phyloP scores from a whole-genome alignment of 1,140 invertebrate species.

The Bombus haemorrhoidalis region DNA sequence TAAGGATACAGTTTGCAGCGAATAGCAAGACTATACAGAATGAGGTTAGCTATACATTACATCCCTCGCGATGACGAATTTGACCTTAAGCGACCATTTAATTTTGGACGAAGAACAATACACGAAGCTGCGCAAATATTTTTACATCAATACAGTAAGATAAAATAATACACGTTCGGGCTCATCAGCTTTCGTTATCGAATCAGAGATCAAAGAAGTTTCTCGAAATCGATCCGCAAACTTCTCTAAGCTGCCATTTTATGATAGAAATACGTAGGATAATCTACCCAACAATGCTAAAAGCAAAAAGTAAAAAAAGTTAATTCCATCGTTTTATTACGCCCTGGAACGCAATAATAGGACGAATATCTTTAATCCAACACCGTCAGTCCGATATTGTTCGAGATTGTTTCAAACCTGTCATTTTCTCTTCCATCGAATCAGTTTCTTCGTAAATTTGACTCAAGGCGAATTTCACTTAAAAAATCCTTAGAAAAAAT shows the following conservation, averaged over 20 bases:
- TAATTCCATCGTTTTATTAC: too few species aligned
- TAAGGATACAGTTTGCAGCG: neutral
- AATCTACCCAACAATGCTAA: too few species aligned
- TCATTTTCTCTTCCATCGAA: too few species aligned
- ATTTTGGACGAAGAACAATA: slow-evolving; percentile 3
- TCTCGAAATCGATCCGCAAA: too few species aligned
- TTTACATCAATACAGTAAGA: neutral
- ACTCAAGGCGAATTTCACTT: neutral
- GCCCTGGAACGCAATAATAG: too few species aligned
- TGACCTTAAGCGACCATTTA: neutral
- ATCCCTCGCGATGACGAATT: neutral
- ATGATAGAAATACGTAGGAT: too few species aligned
- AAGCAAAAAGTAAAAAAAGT: too few species aligned
- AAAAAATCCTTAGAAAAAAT: neutral
- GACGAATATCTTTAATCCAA: too few species aligned
- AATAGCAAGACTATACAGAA: neutral
- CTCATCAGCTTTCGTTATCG: neutral
- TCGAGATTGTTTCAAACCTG: too few species aligned
- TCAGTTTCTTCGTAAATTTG: too few species aligned
- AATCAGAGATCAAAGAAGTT: neutral
- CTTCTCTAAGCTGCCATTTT: too few species aligned
- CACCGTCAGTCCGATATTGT: too few species aligned
- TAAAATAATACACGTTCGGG: neutral
- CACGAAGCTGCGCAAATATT: neutral
- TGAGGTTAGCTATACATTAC: neutral